A percentile compares a stretch with the other conserved stretches of the same genome.
Conservation (phyloP, 2,888 invertebrate genomes). For the Piscicola geometra region DNA sequence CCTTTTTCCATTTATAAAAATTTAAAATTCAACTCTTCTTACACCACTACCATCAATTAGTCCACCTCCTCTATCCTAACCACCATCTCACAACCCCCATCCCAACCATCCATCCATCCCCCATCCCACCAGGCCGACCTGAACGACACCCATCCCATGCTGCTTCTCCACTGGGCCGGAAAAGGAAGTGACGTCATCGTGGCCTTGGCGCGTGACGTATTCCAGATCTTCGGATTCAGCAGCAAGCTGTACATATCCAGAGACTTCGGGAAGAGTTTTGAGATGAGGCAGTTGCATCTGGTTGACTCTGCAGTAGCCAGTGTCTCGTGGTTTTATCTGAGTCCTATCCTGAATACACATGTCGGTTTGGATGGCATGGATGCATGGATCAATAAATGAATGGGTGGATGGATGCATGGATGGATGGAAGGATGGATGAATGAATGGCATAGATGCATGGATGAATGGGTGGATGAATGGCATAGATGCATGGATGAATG, state of each 20-base stretch:
- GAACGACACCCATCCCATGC: slow-evolving; percentile 79
- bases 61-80: too few species aligned
- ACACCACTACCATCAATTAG: too few species aligned
- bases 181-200: slow-evolving; percentile 80
- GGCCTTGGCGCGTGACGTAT: slow-evolving; percentile 70
- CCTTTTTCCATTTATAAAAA: too few species aligned
- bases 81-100: neutral
- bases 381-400: neutral
- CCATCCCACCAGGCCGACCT: slow-evolving; percentile 63
- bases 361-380: slow-evolving; percentile 61
- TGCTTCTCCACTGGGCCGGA: slow-evolving; percentile 89
- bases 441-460: too few species aligned
- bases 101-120: neutral
- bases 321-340: slow-evolving; percentile 78
- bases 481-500: too few species aligned
- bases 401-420: neutral
- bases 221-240: slow-evolving; percentile 53
- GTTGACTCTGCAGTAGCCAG: slow-evolving; percentile 64
- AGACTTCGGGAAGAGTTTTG: slow-evolving; percentile 77
- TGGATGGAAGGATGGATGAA: too few species aligned
- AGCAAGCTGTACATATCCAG: slow-evolving; percentile 79
- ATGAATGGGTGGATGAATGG: too few species aligned
- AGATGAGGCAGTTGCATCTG: slow-evolving; percentile 66
- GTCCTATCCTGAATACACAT: slow-evolving; percentile 72
- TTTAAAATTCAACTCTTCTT: too few species aligned